These are phyloP conservation scores for Platyscelio sp. DNA, from an alignment of 2,888 invertebrate genomes.

Conservation along the genomic window DNA sequence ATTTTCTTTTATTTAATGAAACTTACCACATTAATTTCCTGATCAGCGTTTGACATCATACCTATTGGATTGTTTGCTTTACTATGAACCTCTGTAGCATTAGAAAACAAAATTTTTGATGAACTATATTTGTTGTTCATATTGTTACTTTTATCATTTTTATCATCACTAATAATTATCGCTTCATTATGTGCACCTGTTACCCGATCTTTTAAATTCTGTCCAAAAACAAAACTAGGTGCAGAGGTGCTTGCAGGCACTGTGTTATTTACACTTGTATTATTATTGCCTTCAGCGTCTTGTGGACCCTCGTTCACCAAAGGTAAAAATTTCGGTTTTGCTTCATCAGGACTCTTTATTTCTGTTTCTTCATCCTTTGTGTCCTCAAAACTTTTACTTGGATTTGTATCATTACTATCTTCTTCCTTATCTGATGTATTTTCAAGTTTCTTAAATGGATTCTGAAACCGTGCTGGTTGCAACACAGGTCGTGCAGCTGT, in stretches of 20 bases:
- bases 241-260: conserved; percentile 84
- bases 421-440: conserved; percentile 60
- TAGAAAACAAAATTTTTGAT: too few relatives aligned
- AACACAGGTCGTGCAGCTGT: conserved; percentile 74
- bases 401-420: conserved; percentile 52
- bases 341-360: conserved; percentile 71
- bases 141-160: conserved; percentile 90
- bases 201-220: conserved; percentile 95
- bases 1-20: too few relatives aligned
- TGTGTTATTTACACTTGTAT: conserved; percentile 76
- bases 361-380: conserved; percentile 73
- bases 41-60: too few relatives aligned
- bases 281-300: conserved; percentile 78
- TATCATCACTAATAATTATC: too few relatives aligned
- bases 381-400: conserved; percentile 48
- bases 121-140: too few relatives aligned
- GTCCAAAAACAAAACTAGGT: conserved; percentile 95
- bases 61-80: too few relatives aligned
- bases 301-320: conserved; percentile 80
- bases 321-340: conserved; percentile 81
- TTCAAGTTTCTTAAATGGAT: conserved; percentile 80
- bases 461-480: conserved; percentile 80
- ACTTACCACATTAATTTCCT: too few relatives aligned
- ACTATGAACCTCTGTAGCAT: too few relatives aligned
- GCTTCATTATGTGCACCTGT: conserved; percentile 86